These are phyloP conservation scores for Chelmon rostratus DNA, from an alignment of 2,797 vertebrate genomes.

Conservation along the genomic window DNA sequence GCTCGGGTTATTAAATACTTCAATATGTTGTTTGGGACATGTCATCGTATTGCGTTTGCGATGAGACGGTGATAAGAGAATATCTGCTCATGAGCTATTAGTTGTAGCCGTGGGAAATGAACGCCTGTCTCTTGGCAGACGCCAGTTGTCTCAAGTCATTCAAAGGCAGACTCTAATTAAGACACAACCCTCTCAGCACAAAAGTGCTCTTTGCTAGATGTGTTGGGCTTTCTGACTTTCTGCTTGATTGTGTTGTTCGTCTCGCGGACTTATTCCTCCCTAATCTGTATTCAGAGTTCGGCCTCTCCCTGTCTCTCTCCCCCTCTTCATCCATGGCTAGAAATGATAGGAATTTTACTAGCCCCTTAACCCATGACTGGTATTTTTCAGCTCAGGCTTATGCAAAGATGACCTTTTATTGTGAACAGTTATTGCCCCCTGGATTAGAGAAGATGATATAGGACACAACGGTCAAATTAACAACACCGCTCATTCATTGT, in stretches of 20 bases:
- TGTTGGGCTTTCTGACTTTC: conserved; percentile 57
- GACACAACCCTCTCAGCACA: conserved; percentile 55
- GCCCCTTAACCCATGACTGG: conserved; percentile 34
- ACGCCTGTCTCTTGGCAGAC: conserved; percentile 49
- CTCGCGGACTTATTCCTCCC: conserved; percentile 41
- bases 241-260: conserved; percentile 67
- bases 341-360: conserved; percentile 49
- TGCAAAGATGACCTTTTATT: conserved; percentile 58
- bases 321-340: conserved; percentile 34
- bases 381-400: conserved; percentile 47
- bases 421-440: conserved; percentile 41
- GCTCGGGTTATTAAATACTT: conserved; percentile 47
- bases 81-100: conserved; percentile 41
- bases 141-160: conserved; percentile 55
- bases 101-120: conserved; percentile 51
- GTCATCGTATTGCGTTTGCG: conserved; percentile 24
- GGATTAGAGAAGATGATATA: conserved; percentile 53
- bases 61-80: conserved; percentile 32
- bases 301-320: conserved; percentile 8
- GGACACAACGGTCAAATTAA: conserved; percentile 34
- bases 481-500: conserved; percentile 20
- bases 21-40: conserved; percentile 32
- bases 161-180: conserved; percentile 67
- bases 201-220: conserved; percentile 53
- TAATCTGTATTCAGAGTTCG: conserved; percentile 71